Percentiles rank a stretch among this genome's conserved stretches.
These are phyloP conservation scores for Himalopsyche kuldschensis DNA, from an alignment of 2,888 invertebrate species.

Conservation along the genomic window DNA sequence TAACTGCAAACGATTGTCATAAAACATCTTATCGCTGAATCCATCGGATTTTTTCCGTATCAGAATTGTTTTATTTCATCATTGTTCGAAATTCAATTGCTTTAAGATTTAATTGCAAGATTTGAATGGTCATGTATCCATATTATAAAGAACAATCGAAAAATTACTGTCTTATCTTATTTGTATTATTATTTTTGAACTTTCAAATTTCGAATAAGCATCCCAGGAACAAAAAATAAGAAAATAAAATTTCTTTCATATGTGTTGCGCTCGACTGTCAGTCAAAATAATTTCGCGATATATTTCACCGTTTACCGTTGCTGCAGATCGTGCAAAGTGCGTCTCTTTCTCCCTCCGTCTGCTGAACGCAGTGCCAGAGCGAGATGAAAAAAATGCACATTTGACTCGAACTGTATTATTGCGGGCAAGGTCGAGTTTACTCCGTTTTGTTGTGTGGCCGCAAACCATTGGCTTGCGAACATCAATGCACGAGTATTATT, in stretches of 20 bases:
- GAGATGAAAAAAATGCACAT: neutral
- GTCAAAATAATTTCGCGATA: neutral
- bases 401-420: neutral
- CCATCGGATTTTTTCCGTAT: too few relatives aligned
- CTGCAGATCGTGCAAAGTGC: neutral
- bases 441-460: neutral
- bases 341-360: neutral
- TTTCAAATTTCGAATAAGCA: too few relatives aligned
- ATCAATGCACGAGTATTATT: neutral
- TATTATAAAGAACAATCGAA: too few relatives aligned
- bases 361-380: neutral
- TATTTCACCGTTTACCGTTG: neutral
- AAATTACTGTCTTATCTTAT: too few relatives aligned
- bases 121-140: too few relatives aligned
- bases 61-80: too few relatives aligned
- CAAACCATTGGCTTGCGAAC: neutral
- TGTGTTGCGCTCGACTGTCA: neutral
- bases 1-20: too few relatives aligned
- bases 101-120: too few relatives aligned
- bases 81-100: too few relatives aligned
- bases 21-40: too few relatives aligned
- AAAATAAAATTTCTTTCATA: neutral
- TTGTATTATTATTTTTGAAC: too few relatives aligned
- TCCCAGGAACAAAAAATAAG: neutral
- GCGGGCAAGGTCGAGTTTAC: neutral